Evolutionary conservation across 1,140 invertebrate species (phyloP).

Genomic region (Zaprionus vittiger): DNA sequence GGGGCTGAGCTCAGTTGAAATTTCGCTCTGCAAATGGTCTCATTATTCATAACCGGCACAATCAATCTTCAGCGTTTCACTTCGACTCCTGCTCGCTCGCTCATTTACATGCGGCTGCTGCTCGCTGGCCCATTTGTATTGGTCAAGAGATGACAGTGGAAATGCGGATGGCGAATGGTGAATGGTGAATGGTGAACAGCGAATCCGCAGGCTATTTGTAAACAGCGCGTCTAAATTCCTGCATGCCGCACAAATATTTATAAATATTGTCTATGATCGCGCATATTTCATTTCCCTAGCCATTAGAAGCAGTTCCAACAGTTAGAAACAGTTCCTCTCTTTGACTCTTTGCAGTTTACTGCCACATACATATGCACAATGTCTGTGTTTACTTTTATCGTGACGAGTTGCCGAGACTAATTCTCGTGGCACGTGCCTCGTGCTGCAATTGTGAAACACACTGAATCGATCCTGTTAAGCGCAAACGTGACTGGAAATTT

Average conservation of each 20-base stretch:
- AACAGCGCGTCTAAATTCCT: slow-evolving; percentile 38
- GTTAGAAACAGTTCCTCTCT: slow-evolving; percentile 1
- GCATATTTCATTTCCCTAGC: slow-evolving; percentile 24
- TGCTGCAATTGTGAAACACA: neutral
- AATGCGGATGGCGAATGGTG: slow-evolving; percentile 3
- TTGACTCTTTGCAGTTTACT: slow-evolving; percentile 5
- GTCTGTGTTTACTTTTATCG: neutral
- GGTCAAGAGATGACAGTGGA: slow-evolving; percentile 39
- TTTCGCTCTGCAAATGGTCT: slow-evolving; percentile 16
- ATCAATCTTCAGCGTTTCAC: slow-evolving; percentile 41
- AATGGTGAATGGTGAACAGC: slow-evolving; percentile 7
- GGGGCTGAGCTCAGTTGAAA: neutral
- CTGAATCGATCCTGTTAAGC: neutral
- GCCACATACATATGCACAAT: neutral
- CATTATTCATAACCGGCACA: slow-evolving; percentile 39
- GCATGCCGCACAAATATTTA: slow-evolving; percentile 40
- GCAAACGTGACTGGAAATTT: slow-evolving; percentile 9
- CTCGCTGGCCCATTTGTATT: slow-evolving; percentile 37
- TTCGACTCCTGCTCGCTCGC: slow-evolving; percentile 22
- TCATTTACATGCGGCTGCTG: slow-evolving; percentile 42
- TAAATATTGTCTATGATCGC: slow-evolving; percentile 27
- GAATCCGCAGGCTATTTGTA: slow-evolving; percentile 39
- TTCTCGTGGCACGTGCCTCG: slow-evolving; percentile 19
- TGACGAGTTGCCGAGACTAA: neutral
- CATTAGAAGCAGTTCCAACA: slow-evolving; percentile 11